These are phyloP conservation scores for Vultur gryphus DNA, from an alignment of 2,797 vertebrate genomes.

Conservation along the genomic window DNA sequence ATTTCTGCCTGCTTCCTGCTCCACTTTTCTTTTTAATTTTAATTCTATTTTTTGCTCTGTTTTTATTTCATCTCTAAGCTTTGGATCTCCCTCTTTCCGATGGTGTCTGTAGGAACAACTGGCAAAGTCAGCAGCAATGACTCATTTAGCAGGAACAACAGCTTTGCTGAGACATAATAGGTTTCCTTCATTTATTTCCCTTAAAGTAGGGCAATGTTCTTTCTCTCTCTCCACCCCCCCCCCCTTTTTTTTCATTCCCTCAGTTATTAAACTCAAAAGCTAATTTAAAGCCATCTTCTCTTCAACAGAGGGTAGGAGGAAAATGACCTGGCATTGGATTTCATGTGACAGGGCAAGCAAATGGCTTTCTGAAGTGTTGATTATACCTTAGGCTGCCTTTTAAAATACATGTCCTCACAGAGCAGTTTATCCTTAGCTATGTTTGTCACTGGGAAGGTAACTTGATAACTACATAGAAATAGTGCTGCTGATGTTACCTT, in stretches of 20 bases:
- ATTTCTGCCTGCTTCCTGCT: background rate
- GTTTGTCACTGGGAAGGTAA: slow-evolving; percentile 5
- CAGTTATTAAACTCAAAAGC: slow-evolving; percentile 4
- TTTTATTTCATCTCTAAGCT: slow-evolving; percentile 7
- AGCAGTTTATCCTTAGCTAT: slow-evolving; percentile 23
- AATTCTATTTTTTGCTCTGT: background rate
- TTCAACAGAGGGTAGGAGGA: background rate
- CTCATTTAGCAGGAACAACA: slow-evolving; percentile 44
- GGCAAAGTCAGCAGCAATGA: slow-evolving; percentile 45
- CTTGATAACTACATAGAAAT: slow-evolving; percentile 4
- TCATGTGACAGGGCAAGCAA: background rate
- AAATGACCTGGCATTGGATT: background rate
- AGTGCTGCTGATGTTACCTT: slow-evolving; percentile 66
- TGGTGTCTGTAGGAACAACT: slow-evolving; percentile 36
- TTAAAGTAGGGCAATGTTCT: slow-evolving; percentile 17
- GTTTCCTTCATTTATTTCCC: slow-evolving; percentile 37
- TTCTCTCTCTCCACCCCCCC: background rate
- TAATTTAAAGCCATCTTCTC: slow-evolving; percentile 30
- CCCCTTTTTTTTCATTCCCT: background rate
- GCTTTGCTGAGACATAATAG: slow-evolving; percentile 32
- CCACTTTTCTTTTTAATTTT: background rate
- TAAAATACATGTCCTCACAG: background rate
- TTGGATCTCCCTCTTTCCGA: background rate
- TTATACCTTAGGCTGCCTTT: slow-evolving; percentile 38
- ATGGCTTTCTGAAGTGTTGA: slow-evolving; percentile 1